Evolutionary conservation across 2,113 vertebrate genomes (phyloP).

Genomic region (Solea senegalensis): DNA sequence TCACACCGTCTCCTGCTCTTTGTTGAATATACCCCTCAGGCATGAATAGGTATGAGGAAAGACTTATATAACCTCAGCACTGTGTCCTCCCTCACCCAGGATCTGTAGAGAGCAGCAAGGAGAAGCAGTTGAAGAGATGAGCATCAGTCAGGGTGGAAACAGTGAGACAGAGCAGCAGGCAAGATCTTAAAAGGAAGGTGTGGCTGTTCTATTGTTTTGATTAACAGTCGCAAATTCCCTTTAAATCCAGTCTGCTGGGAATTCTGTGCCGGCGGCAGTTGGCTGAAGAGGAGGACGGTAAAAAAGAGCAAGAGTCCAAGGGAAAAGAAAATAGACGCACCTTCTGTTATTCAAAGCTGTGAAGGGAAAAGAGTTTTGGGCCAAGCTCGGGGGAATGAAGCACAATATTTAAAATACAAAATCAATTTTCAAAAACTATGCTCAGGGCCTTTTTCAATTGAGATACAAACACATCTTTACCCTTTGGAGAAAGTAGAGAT

Average conservation of each 20-base stretch:
- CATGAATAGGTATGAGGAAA: conserved; percentile 39
- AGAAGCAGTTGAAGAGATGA: conserved; percentile 50
- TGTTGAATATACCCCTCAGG: conserved; percentile 11
- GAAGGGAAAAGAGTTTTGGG: conserved; percentile 27
- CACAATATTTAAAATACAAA: neutral
- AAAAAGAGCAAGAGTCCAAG: conserved; percentile 23
- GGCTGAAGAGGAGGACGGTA: conserved; percentile 21
- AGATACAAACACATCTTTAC: too few species aligned
- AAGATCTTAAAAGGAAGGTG: conserved; percentile 91
- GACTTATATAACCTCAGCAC: conserved; percentile 48
- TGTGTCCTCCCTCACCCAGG: conserved; percentile 37
- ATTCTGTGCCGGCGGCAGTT: conserved; percentile 63
- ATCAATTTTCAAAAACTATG: neutral
- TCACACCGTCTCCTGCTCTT: conserved; percentile 20
- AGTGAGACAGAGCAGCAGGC: conserved; percentile 85
- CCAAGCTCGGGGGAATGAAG: conserved; percentile 24
- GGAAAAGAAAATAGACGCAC: conserved; percentile 17
- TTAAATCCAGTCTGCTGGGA: conserved; percentile 89
- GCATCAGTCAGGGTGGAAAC: conserved; percentile 60
- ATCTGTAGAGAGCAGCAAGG: conserved; percentile 46
- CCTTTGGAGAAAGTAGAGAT: neutral
- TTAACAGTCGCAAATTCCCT: conserved; percentile 90
- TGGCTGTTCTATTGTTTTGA: conserved; percentile 85
- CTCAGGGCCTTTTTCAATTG: neutral
- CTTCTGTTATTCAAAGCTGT: conserved; percentile 40